Percentiles rank a stretch among this genome's conserved stretches.
Evolutionary conservation across 2,888 invertebrate genomes (phyloP).

Genomic region (Oligia fasciuncula): DNA sequence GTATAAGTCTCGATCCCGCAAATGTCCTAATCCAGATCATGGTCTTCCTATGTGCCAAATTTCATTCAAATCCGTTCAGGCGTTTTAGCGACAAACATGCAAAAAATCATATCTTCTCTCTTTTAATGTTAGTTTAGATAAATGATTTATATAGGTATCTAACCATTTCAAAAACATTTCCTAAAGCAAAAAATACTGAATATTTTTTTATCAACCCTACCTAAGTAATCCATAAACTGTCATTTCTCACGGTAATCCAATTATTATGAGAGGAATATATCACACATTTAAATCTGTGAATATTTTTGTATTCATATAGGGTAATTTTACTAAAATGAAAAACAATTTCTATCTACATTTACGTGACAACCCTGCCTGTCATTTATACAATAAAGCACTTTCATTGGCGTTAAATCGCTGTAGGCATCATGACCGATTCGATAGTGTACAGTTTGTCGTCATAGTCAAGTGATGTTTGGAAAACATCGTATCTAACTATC

Average conservation of each 20-base stretch:
- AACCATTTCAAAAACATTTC: background rate
- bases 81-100: no score
- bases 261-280: background rate
- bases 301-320: background rate
- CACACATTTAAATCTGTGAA: background rate
- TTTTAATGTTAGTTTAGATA: no score
- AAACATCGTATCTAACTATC: constrained; percentile 25
- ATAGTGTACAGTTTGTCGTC: constrained; percentile 7
- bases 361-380: constrained; percentile 40
- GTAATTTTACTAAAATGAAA: background rate
- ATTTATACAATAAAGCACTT: constrained; percentile 36
- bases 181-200: background rate
- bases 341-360: background rate
- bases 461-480: constrained; percentile 20
- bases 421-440: constrained; percentile 46
- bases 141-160: no score
- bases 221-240: background rate
- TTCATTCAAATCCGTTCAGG: no score
- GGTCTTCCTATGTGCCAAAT: no score
- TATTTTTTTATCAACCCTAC: no score
- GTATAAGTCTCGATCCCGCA: no score
- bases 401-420: constrained; percentile 44
- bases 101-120: no score
- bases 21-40: no score
- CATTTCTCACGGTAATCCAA: background rate